Conservation (phyloP, 2,797 vertebrate genomes). For the Bovichtus diacanthus region DNA sequence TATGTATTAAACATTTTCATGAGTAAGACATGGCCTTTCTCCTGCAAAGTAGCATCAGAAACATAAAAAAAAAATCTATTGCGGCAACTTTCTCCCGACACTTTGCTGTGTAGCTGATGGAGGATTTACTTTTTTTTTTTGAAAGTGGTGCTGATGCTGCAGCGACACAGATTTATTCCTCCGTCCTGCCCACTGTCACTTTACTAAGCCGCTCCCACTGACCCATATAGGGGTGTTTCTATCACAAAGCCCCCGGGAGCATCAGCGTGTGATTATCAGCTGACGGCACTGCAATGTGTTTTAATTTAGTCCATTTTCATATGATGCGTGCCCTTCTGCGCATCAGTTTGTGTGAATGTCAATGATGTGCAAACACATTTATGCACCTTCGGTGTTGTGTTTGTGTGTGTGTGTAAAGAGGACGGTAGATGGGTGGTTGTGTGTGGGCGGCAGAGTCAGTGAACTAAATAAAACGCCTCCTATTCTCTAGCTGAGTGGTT, state of each 20-base stretch:
- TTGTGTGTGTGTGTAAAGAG: slow-evolving; percentile 28
- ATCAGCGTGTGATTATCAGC: slow-evolving; percentile 68
- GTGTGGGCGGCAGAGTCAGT: slow-evolving; percentile 51
- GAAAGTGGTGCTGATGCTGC: slow-evolving; percentile 56
- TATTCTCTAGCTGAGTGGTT: slow-evolving; percentile 47
- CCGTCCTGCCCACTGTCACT: slow-evolving; percentile 59
- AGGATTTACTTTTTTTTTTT: slow-evolving; percentile 24
- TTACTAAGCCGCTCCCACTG: slow-evolving; percentile 70
- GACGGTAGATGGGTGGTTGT: slow-evolving; percentile 1
- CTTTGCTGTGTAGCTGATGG: background rate
- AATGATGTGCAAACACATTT: background rate
- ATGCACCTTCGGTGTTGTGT: slow-evolving; percentile 38
- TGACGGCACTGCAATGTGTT: slow-evolving; percentile 24
- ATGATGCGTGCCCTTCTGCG: background rate
- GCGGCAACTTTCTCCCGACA: background rate
- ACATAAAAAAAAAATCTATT: background rate
- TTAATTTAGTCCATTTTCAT: slow-evolving; percentile 9
- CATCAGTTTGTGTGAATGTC: background rate
- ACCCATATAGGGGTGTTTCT: slow-evolving; percentile 73
- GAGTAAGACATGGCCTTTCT: background rate
- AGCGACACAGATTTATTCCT: slow-evolving; percentile 56
- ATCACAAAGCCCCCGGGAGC: slow-evolving; percentile 49
- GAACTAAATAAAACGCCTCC: slow-evolving; percentile 59
- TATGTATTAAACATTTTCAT: slow-evolving; percentile 1
- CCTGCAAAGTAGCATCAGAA: background rate